Percentiles rank a stretch among this genome's conserved stretches.
Conservation (phyloP, 2,888 invertebrate genomes). For the Cotesia congregata region DNA sequence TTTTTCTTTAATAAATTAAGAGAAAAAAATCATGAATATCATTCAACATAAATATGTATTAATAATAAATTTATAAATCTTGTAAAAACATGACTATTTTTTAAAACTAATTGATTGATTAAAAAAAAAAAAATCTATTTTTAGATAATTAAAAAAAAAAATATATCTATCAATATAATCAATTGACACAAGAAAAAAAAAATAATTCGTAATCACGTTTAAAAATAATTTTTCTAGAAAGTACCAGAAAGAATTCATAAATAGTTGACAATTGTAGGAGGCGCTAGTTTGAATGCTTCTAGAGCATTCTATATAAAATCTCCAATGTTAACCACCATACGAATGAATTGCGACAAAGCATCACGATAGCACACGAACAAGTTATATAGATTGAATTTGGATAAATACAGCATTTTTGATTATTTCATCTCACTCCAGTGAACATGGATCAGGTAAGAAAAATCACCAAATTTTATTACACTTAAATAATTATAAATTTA, state of each 20-base stretch:
- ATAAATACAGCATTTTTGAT: neutral
- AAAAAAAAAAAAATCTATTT: too few relatives aligned
- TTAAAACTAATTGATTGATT: too few relatives aligned
- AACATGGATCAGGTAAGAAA: constrained; percentile 37
- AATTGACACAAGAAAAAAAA: too few relatives aligned
- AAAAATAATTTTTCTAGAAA: neutral
- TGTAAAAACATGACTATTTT: too few relatives aligned
- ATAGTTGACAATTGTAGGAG: neutral
- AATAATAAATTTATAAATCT: too few relatives aligned
- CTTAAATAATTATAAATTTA: neutral
- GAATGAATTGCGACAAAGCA: constrained; percentile 8
- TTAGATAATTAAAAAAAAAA: too few relatives aligned
- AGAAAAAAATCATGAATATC: too few relatives aligned
- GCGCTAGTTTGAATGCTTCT: constrained; percentile 3
- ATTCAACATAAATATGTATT: too few relatives aligned
- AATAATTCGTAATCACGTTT: neutral
- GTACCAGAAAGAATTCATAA: constrained; percentile 1
- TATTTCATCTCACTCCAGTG: constrained; percentile 2
- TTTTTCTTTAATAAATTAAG: too few relatives aligned
- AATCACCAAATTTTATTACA: neutral
- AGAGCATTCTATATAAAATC: constrained; percentile 23
- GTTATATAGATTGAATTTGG: neutral
- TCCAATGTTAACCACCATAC: neutral
- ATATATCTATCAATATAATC: too few relatives aligned
- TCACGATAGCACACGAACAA: constrained; percentile 9